A percentile compares a stretch with the other conserved stretches of the same genome.
Evolutionary conservation across 2,888 invertebrate genomes (phyloP).

Genomic region (Cheilosia grossa): DNA sequence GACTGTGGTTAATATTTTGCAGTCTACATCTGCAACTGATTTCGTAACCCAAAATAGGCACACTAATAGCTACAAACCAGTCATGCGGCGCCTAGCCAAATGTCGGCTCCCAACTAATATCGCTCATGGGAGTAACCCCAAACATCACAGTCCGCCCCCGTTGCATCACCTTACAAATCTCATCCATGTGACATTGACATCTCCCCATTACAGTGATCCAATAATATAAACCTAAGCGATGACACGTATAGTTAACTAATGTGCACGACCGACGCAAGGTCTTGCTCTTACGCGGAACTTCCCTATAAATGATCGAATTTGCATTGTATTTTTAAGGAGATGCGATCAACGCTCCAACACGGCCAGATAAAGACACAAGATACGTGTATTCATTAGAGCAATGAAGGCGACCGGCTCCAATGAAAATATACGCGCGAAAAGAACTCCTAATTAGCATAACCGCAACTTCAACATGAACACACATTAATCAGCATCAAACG

Average conservation of each 20-base stretch:
- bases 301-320: slow-evolving; percentile 9
- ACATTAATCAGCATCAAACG: slow-evolving; percentile 23
- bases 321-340: slow-evolving; percentile 14
- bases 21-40: too few species aligned
- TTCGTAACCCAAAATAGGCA: too few species aligned
- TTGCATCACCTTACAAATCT: not conserved
- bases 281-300: slow-evolving; percentile 7
- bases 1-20: too few species aligned
- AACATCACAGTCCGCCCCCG: too few species aligned
- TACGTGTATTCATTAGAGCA: not conserved
- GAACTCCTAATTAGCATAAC: slow-evolving; percentile 44
- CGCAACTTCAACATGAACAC: slow-evolving; percentile 12
- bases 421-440: not conserved
- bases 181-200: slow-evolving; percentile 14
- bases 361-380: not conserved
- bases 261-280: not conserved
- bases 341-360: slow-evolving; percentile 1
- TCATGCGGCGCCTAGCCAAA: too few species aligned
- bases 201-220: not conserved
- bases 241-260: not conserved
- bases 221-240: not conserved
- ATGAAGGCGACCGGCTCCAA: slow-evolving; percentile 13
- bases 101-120: too few species aligned
- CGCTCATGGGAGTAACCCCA: too few species aligned
- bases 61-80: too few species aligned